Conservation (phyloP, 2,113 vertebrate species). For the Gasterosteus aculeatus region DNA sequence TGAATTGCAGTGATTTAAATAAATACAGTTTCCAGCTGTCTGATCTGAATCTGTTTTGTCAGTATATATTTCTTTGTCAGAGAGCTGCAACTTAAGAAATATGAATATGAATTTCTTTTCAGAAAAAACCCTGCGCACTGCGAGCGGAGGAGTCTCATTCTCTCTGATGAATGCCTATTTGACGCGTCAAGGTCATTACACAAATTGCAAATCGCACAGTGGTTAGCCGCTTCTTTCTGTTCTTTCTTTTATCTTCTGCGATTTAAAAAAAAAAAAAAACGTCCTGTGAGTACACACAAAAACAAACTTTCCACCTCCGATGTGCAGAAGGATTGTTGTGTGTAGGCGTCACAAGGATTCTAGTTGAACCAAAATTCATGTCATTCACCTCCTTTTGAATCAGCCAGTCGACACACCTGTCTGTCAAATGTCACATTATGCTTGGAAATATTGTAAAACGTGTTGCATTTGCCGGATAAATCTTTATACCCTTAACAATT, state of each 20-base stretch:
- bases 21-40: slow-evolving; percentile 16
- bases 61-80: slow-evolving; percentile 31
- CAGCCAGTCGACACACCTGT: slow-evolving; percentile 47
- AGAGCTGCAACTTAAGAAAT: slow-evolving; percentile 8
- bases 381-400: slow-evolving; percentile 51
- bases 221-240: slow-evolving; percentile 46
- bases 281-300: slow-evolving; percentile 2
- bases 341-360: slow-evolving; percentile 43
- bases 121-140: neutral
- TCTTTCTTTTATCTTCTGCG: slow-evolving; percentile 29
- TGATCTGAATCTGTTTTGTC: slow-evolving; percentile 18
- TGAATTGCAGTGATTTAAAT: slow-evolving; percentile 82
- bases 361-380: slow-evolving; percentile 46
- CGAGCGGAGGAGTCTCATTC: slow-evolving; percentile 13
- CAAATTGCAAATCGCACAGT: slow-evolving; percentile 48
- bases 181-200: slow-evolving; percentile 60
- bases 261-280: neutral
- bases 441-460: slow-evolving; percentile 18
- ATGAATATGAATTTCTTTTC: slow-evolving; percentile 1
- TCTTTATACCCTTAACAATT: slow-evolving; percentile 11
- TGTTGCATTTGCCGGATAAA: neutral
- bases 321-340: slow-evolving; percentile 33
- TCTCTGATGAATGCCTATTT: slow-evolving; percentile 36
- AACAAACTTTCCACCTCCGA: slow-evolving; percentile 20
- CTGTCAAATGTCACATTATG: slow-evolving; percentile 37